phyloP scores from a whole-genome alignment of 1,140 invertebrate species.

The Halesus radiatus region DNA sequence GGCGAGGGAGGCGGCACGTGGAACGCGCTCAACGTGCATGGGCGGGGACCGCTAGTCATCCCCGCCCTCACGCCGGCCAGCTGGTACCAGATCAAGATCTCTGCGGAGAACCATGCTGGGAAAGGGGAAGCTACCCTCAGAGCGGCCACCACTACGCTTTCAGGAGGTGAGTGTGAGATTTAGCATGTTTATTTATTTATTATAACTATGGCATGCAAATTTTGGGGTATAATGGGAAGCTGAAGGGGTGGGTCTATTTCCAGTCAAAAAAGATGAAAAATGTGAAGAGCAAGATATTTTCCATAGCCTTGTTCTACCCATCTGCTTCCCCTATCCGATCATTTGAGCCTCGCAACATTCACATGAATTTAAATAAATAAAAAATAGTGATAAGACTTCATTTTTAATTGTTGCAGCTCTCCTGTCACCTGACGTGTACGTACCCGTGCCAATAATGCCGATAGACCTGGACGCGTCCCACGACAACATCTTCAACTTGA shows the following conservation, averaged over 20 bases:
- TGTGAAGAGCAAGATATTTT: no score
- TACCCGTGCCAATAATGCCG: constrained; percentile 45
- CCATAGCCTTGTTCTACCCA: no score
- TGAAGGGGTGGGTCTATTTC: no score
- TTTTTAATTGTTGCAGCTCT: constrained; percentile 49
- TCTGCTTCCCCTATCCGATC: no score
- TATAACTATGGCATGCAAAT: no score
- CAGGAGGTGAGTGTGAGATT: constrained; percentile 72
- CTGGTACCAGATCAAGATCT: constrained; percentile 80
- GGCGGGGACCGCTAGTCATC: constrained; percentile 65
- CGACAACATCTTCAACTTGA: constrained; percentile 55
- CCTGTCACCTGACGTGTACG: constrained; percentile 47
- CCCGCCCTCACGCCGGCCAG: constrained; percentile 78
- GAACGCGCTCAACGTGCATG: constrained; percentile 60
- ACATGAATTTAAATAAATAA: no score
- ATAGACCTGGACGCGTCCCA: constrained; percentile 44
- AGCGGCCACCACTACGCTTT: constrained; percentile 82
- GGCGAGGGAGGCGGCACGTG: constrained; percentile 54
- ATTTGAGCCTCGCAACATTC: no score
- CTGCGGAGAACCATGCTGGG: constrained; percentile 84
- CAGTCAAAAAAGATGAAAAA: no score
- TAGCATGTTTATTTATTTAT: no score
- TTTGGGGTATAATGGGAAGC: no score
- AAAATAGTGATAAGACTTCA: no score
- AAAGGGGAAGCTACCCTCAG: constrained; percentile 75